Evolutionary conservation across 1,140 invertebrate genomes (phyloP).

Genomic region (Drosophila suzukii): DNA sequence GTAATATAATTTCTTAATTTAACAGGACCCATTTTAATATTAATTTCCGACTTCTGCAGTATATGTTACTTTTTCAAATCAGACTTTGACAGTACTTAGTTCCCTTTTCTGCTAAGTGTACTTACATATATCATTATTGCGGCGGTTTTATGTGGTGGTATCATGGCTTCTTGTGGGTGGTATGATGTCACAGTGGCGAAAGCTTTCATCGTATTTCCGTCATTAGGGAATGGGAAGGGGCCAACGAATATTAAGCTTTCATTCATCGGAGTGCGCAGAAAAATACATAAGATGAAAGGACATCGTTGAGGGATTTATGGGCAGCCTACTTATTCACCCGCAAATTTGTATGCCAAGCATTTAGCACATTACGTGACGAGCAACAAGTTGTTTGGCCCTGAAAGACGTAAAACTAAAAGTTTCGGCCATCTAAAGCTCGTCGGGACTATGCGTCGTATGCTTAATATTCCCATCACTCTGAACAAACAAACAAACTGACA

Average conservation of each 20-base stretch:
- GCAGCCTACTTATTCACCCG: neutral
- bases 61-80: too few species aligned
- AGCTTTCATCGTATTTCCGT: constrained; percentile 13
- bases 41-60: too few species aligned
- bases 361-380: constrained; percentile 18
- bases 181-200: constrained; percentile 63
- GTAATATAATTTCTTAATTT: too few species aligned
- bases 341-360: constrained; percentile 5
- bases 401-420: neutral
- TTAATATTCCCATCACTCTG: constrained; percentile 19
- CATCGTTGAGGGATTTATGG: constrained; percentile 14
- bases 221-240: neutral
- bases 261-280: constrained; percentile 3
- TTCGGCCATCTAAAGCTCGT: constrained; percentile 3
- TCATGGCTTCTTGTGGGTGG: constrained; percentile 47
- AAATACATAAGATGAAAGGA: constrained; percentile 1
- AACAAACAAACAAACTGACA: constrained; percentile 24
- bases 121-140: constrained; percentile 20
- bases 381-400: constrained; percentile 61
- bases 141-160: constrained; percentile 23
- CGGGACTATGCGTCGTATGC: constrained; percentile 38
- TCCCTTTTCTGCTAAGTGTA: constrained; percentile 1
- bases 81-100: neutral
- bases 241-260: constrained; percentile 12
- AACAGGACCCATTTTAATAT: too few species aligned